These are phyloP conservation scores for Alligator sinensis DNA, from an alignment of 2,113 vertebrate genomes.

Conservation along the genomic window DNA sequence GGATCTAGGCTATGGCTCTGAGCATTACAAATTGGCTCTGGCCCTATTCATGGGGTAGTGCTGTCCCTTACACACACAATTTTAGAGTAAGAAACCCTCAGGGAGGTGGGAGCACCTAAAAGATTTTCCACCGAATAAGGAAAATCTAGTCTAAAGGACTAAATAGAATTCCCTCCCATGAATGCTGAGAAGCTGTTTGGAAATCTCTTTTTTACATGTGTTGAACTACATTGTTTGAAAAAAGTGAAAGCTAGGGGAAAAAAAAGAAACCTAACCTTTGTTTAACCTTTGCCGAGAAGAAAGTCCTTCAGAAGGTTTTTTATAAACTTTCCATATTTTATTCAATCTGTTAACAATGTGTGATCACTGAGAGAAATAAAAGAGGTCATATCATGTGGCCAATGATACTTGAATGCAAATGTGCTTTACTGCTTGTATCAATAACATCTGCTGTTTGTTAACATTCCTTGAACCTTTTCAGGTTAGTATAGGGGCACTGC, in stretches of 20 bases:
- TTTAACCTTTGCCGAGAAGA: conserved; percentile 6
- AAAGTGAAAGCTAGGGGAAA: background rate
- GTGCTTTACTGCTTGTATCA: background rate
- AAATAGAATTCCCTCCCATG: background rate
- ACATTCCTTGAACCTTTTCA: background rate
- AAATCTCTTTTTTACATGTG: background rate
- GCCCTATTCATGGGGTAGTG: background rate
- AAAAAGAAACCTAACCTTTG: background rate
- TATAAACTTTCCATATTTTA: background rate
- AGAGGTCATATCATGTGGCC: background rate
- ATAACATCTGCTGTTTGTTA: background rate
- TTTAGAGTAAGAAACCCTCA: background rate
- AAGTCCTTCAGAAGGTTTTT: background rate
- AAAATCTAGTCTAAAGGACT: background rate
- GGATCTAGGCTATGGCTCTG: background rate
- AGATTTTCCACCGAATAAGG: too few relatives aligned
- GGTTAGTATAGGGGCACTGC: background rate
- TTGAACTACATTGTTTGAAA: background rate
- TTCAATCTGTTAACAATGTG: background rate
- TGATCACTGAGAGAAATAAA: background rate
- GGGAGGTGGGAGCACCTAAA: background rate
- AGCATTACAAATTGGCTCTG: background rate
- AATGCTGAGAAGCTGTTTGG: background rate
- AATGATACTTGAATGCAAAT: background rate
- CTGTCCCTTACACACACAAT: background rate